Evolutionary conservation across 2,113 vertebrate species (phyloP).

Genomic region (Lethenteron reissneri): DNA sequence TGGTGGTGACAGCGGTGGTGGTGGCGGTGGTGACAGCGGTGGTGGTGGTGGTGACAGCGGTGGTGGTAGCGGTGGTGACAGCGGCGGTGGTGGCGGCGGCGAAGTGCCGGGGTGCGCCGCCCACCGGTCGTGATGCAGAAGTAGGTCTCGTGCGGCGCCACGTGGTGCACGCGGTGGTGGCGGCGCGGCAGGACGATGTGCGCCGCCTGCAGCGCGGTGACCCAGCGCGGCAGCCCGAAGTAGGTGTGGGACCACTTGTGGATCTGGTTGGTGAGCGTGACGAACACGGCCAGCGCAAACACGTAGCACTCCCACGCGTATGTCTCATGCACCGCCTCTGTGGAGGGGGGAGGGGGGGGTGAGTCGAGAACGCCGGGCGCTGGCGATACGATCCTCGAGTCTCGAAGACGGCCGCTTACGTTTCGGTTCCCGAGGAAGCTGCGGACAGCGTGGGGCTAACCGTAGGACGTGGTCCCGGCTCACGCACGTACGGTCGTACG

Average conservation of each 20-base stretch:
- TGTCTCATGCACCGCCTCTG: conserved; percentile 40
- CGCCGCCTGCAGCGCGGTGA: conserved; percentile 59
- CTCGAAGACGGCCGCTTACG: too few relatives aligned
- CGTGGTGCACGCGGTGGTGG: conserved; percentile 84
- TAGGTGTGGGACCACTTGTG: conserved; percentile 99
- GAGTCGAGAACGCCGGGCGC: too few relatives aligned
- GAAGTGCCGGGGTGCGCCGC: neutral
- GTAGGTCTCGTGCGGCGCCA: conserved; percentile 88
- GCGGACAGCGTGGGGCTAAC: too few relatives aligned
- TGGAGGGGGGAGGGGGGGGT: neutral
- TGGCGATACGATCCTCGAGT: too few relatives aligned
- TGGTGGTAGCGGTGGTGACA: too few relatives aligned
- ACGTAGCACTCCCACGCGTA: conserved; percentile 73
- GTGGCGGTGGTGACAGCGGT: too few relatives aligned
- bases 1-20: too few relatives aligned
- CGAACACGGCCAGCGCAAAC: conserved; percentile 62
- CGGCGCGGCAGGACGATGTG: conserved; percentile 81
- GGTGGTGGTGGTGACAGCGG: too few relatives aligned
- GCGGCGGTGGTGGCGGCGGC: too few relatives aligned
- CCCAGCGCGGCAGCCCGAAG: conserved; percentile 69
- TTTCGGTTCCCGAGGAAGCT: too few relatives aligned
- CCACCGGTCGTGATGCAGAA: conserved; percentile 96
- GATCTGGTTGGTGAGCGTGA: conserved; percentile 95
- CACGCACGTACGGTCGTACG: too few relatives aligned
- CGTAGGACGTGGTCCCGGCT: too few relatives aligned